Evolutionary conservation across 2,888 invertebrate species (phyloP).

Genomic region (Teinopalpus imperialis): DNA sequence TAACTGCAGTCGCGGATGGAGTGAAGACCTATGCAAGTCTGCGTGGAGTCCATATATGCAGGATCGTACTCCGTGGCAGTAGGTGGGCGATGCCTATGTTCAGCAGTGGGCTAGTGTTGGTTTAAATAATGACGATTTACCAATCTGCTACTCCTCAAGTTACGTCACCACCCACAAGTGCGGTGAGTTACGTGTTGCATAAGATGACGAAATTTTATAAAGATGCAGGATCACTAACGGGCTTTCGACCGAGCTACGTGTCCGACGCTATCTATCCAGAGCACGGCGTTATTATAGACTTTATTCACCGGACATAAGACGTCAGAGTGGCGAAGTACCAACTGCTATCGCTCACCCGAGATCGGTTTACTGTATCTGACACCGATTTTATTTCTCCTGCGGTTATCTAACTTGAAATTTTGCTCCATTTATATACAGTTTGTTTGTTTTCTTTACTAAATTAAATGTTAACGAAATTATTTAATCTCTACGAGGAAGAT

Average conservation of each 20-base stretch:
- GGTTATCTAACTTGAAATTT: slow-evolving; percentile 11
- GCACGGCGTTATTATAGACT: background rate
- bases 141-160: background rate
- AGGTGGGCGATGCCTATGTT: too few species aligned
- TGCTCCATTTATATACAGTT: background rate
- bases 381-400: slow-evolving; percentile 15
- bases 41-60: too few species aligned
- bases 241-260: slow-evolving; percentile 18
- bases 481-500: too few species aligned
- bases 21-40: too few species aligned
- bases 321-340: background rate
- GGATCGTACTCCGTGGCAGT: too few species aligned
- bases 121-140: too few species aligned
- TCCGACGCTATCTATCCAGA: background rate
- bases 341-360: background rate
- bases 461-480: too few species aligned
- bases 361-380: slow-evolving; percentile 12
- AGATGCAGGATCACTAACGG: slow-evolving; percentile 19
- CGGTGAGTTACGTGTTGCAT: slow-evolving; percentile 11
- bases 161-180: slow-evolving; percentile 9
- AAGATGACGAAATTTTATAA: slow-evolving; percentile 20
- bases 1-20: too few species aligned
- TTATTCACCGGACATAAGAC: background rate
- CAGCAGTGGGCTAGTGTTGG: too few species aligned
- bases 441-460: background rate